phyloP scores from a whole-genome alignment of 2,113 vertebrate species.

The rat (Rattus norvegicus) region GRCr8 NC_086029.1:29981001-29981500 shows the following conservation, averaged over 20 bases:
- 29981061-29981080: background rate
- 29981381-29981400: too few relatives aligned
- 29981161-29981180: background rate
- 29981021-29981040: slow-evolving; percentile 8
- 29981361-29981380: too few relatives aligned
- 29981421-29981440: too few relatives aligned
- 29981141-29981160: background rate
- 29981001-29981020: slow-evolving; percentile 10
- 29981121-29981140: background rate
- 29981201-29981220: background rate
- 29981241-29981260: background rate
- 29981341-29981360: too few relatives aligned
- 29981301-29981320: too few relatives aligned
- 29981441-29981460: background rate
- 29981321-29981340: background rate
- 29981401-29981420: background rate
- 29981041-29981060: background rate
- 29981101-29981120: slow-evolving; percentile 5
- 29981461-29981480: background rate
- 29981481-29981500: background rate
- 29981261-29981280: background rate
- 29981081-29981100: background rate
- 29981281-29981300: too few relatives aligned
- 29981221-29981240: background rate
- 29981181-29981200: background rate